Base-by-base conservation (phyloP, 1,140 invertebrate genomes). In the Macrobrachium rosenbergii region DNA sequence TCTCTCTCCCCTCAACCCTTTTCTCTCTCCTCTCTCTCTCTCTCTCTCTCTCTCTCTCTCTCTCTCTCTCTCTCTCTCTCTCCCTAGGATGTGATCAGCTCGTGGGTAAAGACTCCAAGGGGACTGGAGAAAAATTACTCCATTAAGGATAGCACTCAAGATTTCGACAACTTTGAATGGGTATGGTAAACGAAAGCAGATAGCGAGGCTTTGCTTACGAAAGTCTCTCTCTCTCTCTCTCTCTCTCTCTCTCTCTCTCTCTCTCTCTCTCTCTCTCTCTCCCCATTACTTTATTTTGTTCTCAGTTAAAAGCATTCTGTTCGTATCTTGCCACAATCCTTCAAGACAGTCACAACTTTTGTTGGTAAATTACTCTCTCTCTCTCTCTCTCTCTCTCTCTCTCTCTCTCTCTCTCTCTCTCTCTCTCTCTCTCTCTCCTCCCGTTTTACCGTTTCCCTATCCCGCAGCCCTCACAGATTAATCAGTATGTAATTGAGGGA, bases 131-230 rank as follows among this genome's bases (percentile, higher is more conserved):
- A 85, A 85, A 85, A 85, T 85, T 58, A 85, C 59, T 69, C 83
- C 83, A 85, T 85, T 85, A 85, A 85, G 76, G 75, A 79, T 78
- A 85, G 83, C 83, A 73, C 63, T 85, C 83, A 78, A 62, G 83
- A 85, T 85, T 85, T 85, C 83, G 83, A 85, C 83, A 85, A 85
- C 83, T 85, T 85, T 85, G 83, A 85, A 85, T 85, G 62, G 83
- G 45, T 85, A 85, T 83, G 82, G 82, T 83, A 83, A 83, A 76
- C 72, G 73, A 76, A 76, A 60, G 59, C 43, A 76, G 73, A 83
- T 76, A 76, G 58, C 17, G 12, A 52, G 59, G 73, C 37, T 63
- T 77, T 77, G 67, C 72, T 75, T 59, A 77, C 73, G 45, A 19
- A 37, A 37, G n/a, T 37, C 16, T 17, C 37, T 72, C 21, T 23